Evolutionary conservation across 2,797 vertebrate genomes (phyloP), one percentile per base, ranked within the genome.

Genomic region (Psittacula echo): DNA sequence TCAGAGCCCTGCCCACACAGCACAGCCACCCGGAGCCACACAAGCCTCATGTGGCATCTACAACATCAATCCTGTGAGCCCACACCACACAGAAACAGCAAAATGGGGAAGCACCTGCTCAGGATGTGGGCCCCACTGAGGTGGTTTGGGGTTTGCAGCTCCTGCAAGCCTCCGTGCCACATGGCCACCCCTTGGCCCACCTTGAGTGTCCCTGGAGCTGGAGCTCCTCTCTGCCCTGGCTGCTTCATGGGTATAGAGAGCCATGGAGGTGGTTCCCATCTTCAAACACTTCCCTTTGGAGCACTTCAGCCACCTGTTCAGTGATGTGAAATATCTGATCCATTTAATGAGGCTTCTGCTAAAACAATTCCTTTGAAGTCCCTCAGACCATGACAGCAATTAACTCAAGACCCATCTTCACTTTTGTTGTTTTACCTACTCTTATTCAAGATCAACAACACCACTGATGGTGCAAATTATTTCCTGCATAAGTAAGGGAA

Each of bases 341-440:
- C 39, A 8, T 81, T 87, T 94, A 94, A 94, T 70, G 79, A 96
- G 39, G 89, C 66, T 89, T 37, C 67, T 11, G 3, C 45, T 81
- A 65, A 89, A 91, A 93, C 54, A 66, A 32, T 74, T 82, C 85
- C 94, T 96, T 97, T 97, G 89, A 96, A 95, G 94, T 92, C 87
- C 76, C 65, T 66, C 76, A 92, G 91, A 92, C 82, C 89, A 71
- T 14, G 89, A 92, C 91, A 96, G 94, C 94, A 93, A 96, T 94
- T 96, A 94, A 94, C 92, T 91, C 54, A 87, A 89, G 95, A 77
- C 80, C 75, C 56, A 66, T 92, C 94, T 84, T 87, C 79, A 58
- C 65, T 95, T 89, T 66, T 95, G 64, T 77, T 87, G 80, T 91
- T 91, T 90, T 81, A 86, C 75, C 84, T 85, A 29, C 70, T 85